These are phyloP conservation scores for Carettochelys insculpta DNA, from an alignment of 2,113 vertebrate species.

Conservation along the genomic window DNA sequence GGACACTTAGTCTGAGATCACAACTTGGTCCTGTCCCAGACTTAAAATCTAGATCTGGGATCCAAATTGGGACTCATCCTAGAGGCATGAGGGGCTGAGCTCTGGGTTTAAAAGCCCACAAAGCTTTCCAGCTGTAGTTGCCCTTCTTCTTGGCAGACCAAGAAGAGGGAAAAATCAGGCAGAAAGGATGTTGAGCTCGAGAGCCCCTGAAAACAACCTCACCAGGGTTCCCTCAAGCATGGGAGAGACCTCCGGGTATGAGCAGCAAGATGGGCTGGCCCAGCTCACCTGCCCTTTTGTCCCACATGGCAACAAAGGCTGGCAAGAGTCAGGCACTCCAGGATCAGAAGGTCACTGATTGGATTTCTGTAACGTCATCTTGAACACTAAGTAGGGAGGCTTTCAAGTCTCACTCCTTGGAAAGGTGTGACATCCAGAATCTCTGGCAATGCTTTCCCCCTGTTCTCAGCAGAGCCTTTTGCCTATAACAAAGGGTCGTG, in stretches of 20 bases:
- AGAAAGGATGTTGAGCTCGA: background rate
- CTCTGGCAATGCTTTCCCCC: background rate
- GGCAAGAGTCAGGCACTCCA: too few relatives aligned
- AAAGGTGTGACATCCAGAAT: background rate
- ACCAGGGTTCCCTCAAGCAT: background rate
- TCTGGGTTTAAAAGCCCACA: background rate
- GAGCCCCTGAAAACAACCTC: background rate
- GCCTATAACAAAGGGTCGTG: background rate
- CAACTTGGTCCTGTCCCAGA: background rate
- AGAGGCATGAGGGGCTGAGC: background rate
- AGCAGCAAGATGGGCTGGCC: background rate
- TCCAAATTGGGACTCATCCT: background rate
- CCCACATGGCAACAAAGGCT: background rate
- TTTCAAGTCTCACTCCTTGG: background rate
- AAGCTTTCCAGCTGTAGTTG: constrained; percentile 7
- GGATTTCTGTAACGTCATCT: background rate
- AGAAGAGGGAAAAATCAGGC: background rate
- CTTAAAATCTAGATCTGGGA: background rate
- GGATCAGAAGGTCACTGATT: background rate
- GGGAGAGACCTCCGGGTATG: background rate
- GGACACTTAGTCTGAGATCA: background rate
- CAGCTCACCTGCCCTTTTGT: background rate
- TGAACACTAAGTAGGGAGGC: too few relatives aligned
- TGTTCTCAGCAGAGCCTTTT: background rate
- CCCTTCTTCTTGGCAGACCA: background rate